A percentile compares a stretch with the other conserved stretches of the same genome.
These are phyloP conservation scores for Caenorhabditis remanei DNA, from an alignment of 1,140 invertebrate species.

Conservation along the genomic window DNA sequence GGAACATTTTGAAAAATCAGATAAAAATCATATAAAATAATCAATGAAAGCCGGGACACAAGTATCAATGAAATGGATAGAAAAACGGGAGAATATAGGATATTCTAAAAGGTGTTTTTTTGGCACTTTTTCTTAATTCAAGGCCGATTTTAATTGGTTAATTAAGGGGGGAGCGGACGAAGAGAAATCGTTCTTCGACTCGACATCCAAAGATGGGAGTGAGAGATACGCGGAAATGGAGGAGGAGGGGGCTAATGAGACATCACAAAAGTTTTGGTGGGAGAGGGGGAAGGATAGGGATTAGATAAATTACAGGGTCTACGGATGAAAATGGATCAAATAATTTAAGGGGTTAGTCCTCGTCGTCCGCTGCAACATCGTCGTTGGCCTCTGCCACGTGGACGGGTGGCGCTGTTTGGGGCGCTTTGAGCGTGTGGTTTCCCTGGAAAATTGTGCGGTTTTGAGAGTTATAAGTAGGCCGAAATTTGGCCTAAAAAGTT, in stretches of 20 bases:
- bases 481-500: no score
- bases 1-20: not conserved
- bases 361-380: constrained; percentile 61
- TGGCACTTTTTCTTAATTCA: constrained; percentile 11
- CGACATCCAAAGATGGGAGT: not conserved
- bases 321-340: not conserved
- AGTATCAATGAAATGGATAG: constrained; percentile 45
- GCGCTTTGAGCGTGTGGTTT: constrained; percentile 71
- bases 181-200: not conserved
- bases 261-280: not conserved
- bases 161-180: not conserved
- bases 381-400: constrained; percentile 72
- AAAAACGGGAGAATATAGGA: not conserved
- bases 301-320: not conserved
- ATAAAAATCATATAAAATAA: not conserved
- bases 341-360: constrained; percentile 35
- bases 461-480: not conserved
- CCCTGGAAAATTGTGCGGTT: constrained; percentile 14
- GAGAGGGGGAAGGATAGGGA: not conserved
- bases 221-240: not conserved
- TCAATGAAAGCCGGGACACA: not conserved
- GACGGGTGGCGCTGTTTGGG: constrained; percentile 71
- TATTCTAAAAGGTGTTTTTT: not conserved
- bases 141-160: constrained; percentile 11
- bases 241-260: not conserved